phyloP scores from a whole-genome alignment of 2,113 vertebrate genomes.

The Pristiophorus japonicus region DNA sequence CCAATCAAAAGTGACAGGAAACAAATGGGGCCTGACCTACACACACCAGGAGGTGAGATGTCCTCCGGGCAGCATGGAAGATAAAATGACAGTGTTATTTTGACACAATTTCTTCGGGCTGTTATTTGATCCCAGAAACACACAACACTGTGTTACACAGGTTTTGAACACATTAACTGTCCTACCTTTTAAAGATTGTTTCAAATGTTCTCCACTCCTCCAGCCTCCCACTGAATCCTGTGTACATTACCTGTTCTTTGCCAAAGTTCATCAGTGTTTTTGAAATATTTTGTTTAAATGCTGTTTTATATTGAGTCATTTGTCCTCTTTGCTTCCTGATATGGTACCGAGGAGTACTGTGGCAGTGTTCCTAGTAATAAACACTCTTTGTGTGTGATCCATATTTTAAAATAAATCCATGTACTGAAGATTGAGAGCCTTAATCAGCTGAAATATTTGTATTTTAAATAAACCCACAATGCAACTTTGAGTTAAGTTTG shows the following conservation, averaged over 20 bases:
- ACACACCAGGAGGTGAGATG: background rate
- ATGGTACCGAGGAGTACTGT: background rate
- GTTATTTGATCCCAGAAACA: background rate
- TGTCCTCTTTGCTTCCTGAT: background rate
- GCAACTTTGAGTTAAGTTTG: background rate
- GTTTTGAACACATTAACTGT: background rate
- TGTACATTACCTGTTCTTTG: background rate
- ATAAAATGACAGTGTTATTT: background rate
- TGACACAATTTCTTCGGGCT: background rate
- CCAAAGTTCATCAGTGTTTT: background rate
- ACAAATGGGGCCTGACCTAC: background rate
- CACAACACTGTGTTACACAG: background rate
- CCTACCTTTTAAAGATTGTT: background rate
- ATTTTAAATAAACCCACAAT: background rate
- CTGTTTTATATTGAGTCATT: background rate
- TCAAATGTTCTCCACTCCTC: background rate
- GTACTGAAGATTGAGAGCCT: background rate
- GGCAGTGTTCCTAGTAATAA: background rate
- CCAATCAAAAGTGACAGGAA: conserved; percentile 21
- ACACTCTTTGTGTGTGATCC: background rate
- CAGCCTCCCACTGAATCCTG: background rate
- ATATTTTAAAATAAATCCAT: background rate
- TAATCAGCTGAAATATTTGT: background rate
- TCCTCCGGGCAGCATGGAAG: background rate
- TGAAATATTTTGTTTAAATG: background rate